These are phyloP conservation scores for Indri indri DNA, from an alignment of 2,113 vertebrate genomes.

Conservation along the genomic window DNA sequence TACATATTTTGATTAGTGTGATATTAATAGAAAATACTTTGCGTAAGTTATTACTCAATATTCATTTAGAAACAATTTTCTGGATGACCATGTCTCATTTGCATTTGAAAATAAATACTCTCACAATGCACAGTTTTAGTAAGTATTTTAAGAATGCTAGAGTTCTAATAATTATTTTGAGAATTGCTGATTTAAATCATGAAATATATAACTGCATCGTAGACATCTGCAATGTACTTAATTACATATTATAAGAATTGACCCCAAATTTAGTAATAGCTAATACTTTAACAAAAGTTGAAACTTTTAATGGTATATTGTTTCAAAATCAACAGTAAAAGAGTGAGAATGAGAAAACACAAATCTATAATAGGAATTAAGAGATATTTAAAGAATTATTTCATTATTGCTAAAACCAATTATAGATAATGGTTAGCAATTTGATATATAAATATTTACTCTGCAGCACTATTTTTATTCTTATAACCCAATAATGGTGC, in stretches of 20 bases:
- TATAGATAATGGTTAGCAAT: not conserved
- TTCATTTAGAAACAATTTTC: not conserved
- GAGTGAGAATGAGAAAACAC: not conserved
- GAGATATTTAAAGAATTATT: not conserved
- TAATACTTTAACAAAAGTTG: not conserved
- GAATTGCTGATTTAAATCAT: not conserved
- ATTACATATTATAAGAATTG: not conserved
- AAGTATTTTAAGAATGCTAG: constrained; percentile 1
- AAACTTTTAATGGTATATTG: not conserved
- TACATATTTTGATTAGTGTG: not conserved
- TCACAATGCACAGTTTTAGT: not conserved
- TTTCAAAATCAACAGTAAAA: not conserved
- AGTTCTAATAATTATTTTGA: constrained; percentile 43
- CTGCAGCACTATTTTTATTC: not conserved
- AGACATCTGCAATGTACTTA: not conserved
- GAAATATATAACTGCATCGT: not conserved
- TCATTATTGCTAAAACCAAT: not conserved
- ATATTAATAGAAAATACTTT: not conserved
- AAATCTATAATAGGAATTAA: not conserved
- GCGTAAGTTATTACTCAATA: not conserved
- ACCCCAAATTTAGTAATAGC: not conserved
- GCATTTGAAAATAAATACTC: not conserved
- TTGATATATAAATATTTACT: not conserved
- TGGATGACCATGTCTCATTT: not conserved
- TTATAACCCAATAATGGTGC: not conserved